Evolutionary conservation across 2,888 invertebrate genomes (phyloP), one percentile per base, ranked within the genome.

Genomic region (Atherix ibis): DNA sequence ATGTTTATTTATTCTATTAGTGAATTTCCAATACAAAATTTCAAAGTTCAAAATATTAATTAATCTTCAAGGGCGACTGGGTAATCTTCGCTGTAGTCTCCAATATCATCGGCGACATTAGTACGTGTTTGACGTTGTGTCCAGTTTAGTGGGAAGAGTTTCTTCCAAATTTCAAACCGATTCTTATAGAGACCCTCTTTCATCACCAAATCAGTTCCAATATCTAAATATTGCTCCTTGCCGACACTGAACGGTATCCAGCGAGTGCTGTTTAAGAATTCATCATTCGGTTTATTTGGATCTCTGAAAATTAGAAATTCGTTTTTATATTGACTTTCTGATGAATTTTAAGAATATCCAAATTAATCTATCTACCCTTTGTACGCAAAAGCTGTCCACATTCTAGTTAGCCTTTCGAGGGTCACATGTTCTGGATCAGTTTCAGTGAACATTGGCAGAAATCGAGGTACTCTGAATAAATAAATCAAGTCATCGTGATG

Each of bases 401-500:
- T 56, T 5, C 58, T 50, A 0, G 63, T 65, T 35, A 63, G 43
- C 3, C 55, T 51, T 40, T 64, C 59, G 15, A 66, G 53, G 10
- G 52, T 55, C 2, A 48, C 43, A 35, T 56, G 51, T 46, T 67
- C 67, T 0, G 64, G 61, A 33, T 56, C 61, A 2, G 40, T 49
- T 5, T 38, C 38, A 2, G 52, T 50, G 9, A 64, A 54, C 12
- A 48, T 47, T 0, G 66, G 64, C 2, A 50, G 42, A 13, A 54
- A 34, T 18, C 49, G 42, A 1, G 48, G 45, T 0, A 46, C 44
- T 24, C 47, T 44, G 26, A 65, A 60, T 10, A 65, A 35, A 39
- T 66, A 66, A 24, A 65, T 44, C 2, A 66, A 44, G 38, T 67
- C 67, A 39, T 67, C 67, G 25, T 62, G 60, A 43, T 65, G 66